Base-by-base conservation (phyloP, 2,888 invertebrate genomes). In the Cataglyphis altisquamis region DNA sequence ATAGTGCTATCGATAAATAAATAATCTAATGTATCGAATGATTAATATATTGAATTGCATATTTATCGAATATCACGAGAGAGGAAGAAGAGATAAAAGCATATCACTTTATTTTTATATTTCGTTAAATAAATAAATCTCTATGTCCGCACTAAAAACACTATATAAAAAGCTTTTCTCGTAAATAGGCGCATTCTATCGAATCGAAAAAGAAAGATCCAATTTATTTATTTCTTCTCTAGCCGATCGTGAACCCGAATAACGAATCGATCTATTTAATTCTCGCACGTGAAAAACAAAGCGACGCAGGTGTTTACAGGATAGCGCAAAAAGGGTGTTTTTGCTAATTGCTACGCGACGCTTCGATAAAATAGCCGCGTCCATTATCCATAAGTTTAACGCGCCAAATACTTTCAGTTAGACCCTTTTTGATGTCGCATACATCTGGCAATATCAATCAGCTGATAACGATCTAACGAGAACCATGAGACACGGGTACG, bases 251-350 rank as follows among this genome's bases (percentile, higher is more conserved):
- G 74, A 84, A 84, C 89, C 32, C 70, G 73, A 63, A 60, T 87
- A 87, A 87, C 77, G 73, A 74, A 39, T 75, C 72, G 32, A 75
- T 82, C 73, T 82, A 77, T 87, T 39, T 86, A 87, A 81, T 83
- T 62, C 41, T 45, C 32, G 12, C 39, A n/a, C 67, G 21, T 57
- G 66, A 84, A 66, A 74, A 75, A 83, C 70, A 78, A 70, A 78
- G 70, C 18, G 83, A 81, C 48, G 80, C 45, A 88, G 88, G 87
- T 88, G 88, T 75, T 80, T 10, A 57, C 60, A 39, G 39, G 39
- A 21, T 36, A 55, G 39, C 57, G 32, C 29, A 78, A 52, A 82
- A 84, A 83, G 84, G 77, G 85, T 74, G 63, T 55, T 84, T 66
- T 70, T 67, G 67, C 78, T 87, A 82, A 89, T 86, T 80, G 72